Base-by-base conservation (phyloP, 2,113 vertebrate species). In the Trichechus manatus region DNA sequence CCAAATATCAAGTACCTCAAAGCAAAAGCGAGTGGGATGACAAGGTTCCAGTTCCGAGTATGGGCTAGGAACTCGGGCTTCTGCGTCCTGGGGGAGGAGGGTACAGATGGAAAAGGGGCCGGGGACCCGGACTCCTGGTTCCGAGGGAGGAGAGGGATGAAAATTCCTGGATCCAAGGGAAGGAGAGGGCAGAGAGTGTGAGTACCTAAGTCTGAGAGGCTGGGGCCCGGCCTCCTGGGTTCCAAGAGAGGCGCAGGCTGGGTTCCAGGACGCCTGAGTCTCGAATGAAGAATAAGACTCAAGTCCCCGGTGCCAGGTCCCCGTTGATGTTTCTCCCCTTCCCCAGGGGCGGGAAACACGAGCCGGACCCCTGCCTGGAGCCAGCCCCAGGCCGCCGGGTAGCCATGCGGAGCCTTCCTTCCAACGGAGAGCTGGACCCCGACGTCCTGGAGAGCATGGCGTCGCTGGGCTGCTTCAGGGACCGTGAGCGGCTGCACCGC, bases 381-480 rank as follows among this genome's bases (percentile, higher is more conserved):
- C 99, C 99, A 44, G 98, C 99, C 72, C 99, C 99, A 6, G 98
- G 97, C 33, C 99, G 99, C 96, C 98, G 99, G 64, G 99, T 99
- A 97, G 99, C 99, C 94, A 99, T 99, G 97, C 98, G 98, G 47
- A 98, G 98, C 91, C 99, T 99, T 97, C 97, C 98, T 75, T 99
- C 99, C 50, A 98, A 99, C 77, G 99, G 99, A 61, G 99, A 99
- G 97, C 98, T 99, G 98, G 99, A 99, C 98, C 99, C 99, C 5
- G 99, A 99, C 14, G 99, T 99, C 75, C 98, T 99, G 97, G 99
- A 99, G 97, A 99, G 99, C 98, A 99, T 99, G 99, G 98, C 99
- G 66, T 99, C 99, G 0, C 98, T 99, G 87, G 99, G 99, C 82
- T 99, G 99, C 97, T 99, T 99, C 98, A 98, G 99, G 82, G 99